Base-by-base conservation (phyloP, 2,113 vertebrate species). In the Xenopus borealis region DNA sequence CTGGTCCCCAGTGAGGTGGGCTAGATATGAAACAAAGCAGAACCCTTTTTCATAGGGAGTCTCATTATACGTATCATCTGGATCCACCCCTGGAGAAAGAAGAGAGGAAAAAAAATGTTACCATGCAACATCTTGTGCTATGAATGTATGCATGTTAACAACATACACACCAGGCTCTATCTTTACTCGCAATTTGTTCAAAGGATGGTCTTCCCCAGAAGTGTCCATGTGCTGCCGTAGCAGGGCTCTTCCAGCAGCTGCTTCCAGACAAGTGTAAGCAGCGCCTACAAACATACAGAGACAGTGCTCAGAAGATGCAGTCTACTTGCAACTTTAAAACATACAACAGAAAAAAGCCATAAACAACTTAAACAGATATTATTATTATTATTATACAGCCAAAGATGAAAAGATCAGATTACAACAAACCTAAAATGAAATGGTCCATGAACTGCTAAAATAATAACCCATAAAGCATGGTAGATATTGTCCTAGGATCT, bases 11-110 rank as follows among this genome's bases (percentile, higher is more conserved):
- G 87, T 88, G 1, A 94, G 84, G 79, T 93, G 90, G 3, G 92
- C 93, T 72, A 94, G 79, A 85, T 94, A 94, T 64, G 93, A 93
- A n/a, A 94, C 92, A 0, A 95, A 95, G 80, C 92, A 94, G 83
- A 86, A 94, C 1, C 94, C 94, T 78, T 94, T 94, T 86, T 94
- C 93, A 0, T 94, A 94, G 69, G 93, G 92, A 0, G 92, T 94
- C 72, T 94, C 93, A 0, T 94, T 94, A 82, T 94, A 94, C 0
- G 93, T 93, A 66, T 94, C 93, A 0, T 94, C 93, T 0, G 91
- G 94, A 82, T 94, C 90, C 10, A 94, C 78, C 3, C 93, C 94
- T 88, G 45, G 8, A 61, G 10, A 50, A 50, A 50, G 1, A 50
- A 12, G 14, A 50, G 10, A 50, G 47, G 47, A 10, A 50, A 9